Conservation (phyloP, 2,113 vertebrate genomes). For the Oryzias melastigma region DNA sequence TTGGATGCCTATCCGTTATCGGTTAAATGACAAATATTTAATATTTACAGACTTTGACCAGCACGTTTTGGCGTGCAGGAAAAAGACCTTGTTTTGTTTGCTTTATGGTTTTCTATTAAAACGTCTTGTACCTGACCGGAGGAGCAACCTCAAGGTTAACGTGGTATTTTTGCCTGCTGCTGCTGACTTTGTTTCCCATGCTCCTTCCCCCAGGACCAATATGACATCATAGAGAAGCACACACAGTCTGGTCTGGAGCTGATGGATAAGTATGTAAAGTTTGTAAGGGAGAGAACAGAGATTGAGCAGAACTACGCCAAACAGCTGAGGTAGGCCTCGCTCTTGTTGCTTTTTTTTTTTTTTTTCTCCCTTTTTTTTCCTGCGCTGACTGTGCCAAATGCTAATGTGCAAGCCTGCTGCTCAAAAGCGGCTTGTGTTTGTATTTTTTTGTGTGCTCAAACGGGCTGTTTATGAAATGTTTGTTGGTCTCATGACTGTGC, state of each 20-base stretch:
- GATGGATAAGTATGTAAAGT: slow-evolving; percentile 90
- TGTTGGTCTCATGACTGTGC: slow-evolving; percentile 68
- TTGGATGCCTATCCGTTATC: background rate
- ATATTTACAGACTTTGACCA: slow-evolving; percentile 24
- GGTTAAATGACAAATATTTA: background rate
- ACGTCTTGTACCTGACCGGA: slow-evolving; percentile 20
- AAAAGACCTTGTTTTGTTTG: slow-evolving; percentile 13
- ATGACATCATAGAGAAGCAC: slow-evolving; percentile 87
- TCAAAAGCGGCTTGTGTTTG: slow-evolving; percentile 15
- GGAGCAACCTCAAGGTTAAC: slow-evolving; percentile 17
- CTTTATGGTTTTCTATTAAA: slow-evolving; percentile 12
- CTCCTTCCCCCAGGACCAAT: slow-evolving; percentile 81
- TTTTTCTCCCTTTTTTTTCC: slow-evolving; percentile 1
- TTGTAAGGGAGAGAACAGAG: slow-evolving; percentile 88
- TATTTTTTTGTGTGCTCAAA: slow-evolving; percentile 29
- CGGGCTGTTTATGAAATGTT: slow-evolving; percentile 62
- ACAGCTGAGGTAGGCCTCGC: slow-evolving; percentile 72
- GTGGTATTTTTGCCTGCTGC: slow-evolving; percentile 9
- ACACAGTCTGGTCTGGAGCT: slow-evolving; percentile 89
- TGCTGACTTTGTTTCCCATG: slow-evolving; percentile 21
- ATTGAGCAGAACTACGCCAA: slow-evolving; percentile 89
- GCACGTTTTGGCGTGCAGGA: slow-evolving; percentile 15
- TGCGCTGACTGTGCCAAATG: slow-evolving; percentile 8
- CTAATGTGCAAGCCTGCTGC: slow-evolving; percentile 14
- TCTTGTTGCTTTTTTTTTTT: background rate